A percentile compares a stretch with the other conserved stretches of the same genome.
These are phyloP conservation scores for Acanthiza pusilla DNA, from an alignment of 2,797 vertebrate genomes.

Conservation along the genomic window DNA sequence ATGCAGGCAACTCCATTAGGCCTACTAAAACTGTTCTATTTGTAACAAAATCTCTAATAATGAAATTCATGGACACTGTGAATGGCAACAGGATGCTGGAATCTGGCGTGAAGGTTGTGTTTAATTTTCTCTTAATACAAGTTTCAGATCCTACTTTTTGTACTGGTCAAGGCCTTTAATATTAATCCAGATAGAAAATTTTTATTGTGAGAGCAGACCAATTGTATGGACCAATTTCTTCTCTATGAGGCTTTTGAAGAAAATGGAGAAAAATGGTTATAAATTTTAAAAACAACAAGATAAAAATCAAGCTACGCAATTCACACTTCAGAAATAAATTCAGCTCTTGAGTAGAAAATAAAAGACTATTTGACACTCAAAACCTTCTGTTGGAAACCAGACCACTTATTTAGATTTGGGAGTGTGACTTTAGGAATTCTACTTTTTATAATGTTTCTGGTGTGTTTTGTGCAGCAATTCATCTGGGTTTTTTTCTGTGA, in stretches of 20 bases:
- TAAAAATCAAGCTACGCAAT: neutral
- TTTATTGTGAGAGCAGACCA: neutral
- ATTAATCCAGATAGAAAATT: neutral
- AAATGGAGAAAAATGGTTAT: neutral
- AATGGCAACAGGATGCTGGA: neutral
- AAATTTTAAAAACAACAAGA: neutral
- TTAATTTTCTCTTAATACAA: neutral
- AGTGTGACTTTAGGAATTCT: neutral
- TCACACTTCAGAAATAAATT: neutral
- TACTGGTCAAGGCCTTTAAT: neutral
- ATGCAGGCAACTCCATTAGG: neutral
- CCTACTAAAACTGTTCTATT: neutral
- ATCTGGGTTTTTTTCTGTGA: neutral
- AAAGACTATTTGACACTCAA: neutral
- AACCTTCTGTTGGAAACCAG: neutral
- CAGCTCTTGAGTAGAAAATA: neutral
- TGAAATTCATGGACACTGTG: rapidly evolving
- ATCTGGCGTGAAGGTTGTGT: rapidly evolving
- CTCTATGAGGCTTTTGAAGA: neutral
- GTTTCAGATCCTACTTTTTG: neutral
- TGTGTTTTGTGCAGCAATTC: neutral
- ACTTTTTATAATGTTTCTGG: neutral
- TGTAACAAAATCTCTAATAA: neutral
- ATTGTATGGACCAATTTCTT: neutral
- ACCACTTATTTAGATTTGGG: neutral